phyloP scores from a whole-genome alignment of 37 sponge, comb jelly and placozoan species.

The Beroe forskalii region DNA sequence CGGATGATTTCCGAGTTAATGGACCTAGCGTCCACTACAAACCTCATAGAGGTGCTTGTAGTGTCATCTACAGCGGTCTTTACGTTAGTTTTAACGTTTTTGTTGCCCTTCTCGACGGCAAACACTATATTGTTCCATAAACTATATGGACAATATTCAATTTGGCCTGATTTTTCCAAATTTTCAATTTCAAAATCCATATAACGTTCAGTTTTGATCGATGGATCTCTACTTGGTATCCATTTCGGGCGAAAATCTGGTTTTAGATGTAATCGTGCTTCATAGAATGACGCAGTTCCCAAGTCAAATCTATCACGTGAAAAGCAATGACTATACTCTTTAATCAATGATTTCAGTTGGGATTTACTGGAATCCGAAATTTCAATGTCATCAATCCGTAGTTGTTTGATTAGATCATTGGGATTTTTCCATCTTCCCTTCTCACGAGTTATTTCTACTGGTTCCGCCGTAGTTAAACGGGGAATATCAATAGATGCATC shows the following conservation, averaged over 20 bases:
- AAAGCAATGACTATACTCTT: slow-evolving; percentile 48
- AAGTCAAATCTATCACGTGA: slow-evolving; percentile 29
- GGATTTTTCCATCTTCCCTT: slow-evolving; percentile 42
- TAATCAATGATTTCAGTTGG: slow-evolving; percentile 33
- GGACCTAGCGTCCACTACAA: neutral
- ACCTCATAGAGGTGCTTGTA: neutral
- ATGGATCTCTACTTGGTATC: slow-evolving; percentile 6
- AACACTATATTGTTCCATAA: slow-evolving; percentile 37
- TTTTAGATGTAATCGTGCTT: slow-evolving; percentile 35
- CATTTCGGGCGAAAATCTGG: slow-evolving; percentile 1
- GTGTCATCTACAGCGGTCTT: neutral
- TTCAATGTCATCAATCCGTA: neutral
- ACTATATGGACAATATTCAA: neutral
- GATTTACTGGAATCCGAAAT: neutral
- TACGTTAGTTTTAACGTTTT: neutral
- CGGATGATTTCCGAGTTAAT: neutral
- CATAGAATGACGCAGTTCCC: slow-evolving; percentile 27
- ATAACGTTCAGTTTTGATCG: neutral
- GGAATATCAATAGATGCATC: slow-evolving; percentile 19
- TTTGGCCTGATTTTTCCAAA: slow-evolving; percentile 56
- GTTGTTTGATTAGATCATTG: neutral
- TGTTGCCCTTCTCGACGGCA: neutral
- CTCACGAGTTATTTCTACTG: slow-evolving; percentile 51
- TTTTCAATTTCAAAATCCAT: slow-evolving; percentile 52
- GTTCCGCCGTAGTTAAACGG: slow-evolving; percentile 15